Conservation (phyloP, 2,797 vertebrate genomes). For the Austrolebias charrua region DNA sequence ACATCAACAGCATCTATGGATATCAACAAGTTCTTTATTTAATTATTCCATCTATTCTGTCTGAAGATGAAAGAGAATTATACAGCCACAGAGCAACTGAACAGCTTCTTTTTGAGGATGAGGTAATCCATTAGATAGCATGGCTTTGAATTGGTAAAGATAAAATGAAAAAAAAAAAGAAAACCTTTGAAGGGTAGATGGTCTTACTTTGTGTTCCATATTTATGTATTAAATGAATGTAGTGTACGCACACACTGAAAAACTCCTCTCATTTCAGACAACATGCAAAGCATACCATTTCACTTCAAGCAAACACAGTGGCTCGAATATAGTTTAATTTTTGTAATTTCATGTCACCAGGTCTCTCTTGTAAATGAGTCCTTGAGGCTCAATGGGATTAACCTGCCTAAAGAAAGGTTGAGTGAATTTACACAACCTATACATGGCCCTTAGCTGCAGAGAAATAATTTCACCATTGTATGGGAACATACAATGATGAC, state of each 20-base stretch:
- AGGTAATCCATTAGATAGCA: slow-evolving; percentile 75
- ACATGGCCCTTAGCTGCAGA: slow-evolving; percentile 29
- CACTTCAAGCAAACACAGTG: slow-evolving; percentile 32
- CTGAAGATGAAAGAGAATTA: slow-evolving; percentile 81
- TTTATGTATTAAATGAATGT: slow-evolving; percentile 40
- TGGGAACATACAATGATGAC: no score
- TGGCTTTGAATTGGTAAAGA: slow-evolving; percentile 69
- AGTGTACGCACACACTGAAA: slow-evolving; percentile 54
- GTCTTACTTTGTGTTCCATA: slow-evolving; percentile 50
- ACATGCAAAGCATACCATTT: slow-evolving; percentile 31
- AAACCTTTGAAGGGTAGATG: slow-evolving; percentile 45
- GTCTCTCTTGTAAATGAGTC: no score
- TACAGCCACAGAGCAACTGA: slow-evolving; percentile 67
- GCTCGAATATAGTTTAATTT: slow-evolving; percentile 43
- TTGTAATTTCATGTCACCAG: no score
- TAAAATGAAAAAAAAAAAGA: slow-evolving; percentile 25
- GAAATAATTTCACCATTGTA: no score
- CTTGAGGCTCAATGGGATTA: no score
- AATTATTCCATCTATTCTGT: slow-evolving; percentile 66
- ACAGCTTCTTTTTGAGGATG: slow-evolving; percentile 70
- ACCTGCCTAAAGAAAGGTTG: no score
- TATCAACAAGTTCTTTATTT: slow-evolving; percentile 69
- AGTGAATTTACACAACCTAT: slow-evolving; percentile 46
- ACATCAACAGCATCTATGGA: slow-evolving; percentile 60
- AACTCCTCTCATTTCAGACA: slow-evolving; percentile 31